phyloP scores from a whole-genome alignment of 2,113 vertebrate genomes.

The Epinephelus moara region DNA sequence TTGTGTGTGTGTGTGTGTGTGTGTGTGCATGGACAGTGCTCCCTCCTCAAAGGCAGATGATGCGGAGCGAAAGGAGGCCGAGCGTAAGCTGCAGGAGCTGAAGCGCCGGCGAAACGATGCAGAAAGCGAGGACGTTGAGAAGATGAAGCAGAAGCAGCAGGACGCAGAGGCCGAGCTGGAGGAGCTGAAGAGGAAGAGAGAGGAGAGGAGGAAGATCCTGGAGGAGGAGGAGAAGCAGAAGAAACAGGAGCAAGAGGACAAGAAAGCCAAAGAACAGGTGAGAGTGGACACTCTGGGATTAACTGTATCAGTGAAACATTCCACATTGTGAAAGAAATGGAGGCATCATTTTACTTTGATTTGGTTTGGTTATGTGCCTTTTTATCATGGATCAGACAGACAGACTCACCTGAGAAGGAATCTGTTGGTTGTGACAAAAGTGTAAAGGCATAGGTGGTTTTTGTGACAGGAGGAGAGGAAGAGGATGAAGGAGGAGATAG shows the following conservation, averaged over 20 bases:
- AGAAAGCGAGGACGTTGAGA: constrained; percentile 91
- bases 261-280: constrained; percentile 92
- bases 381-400: not conserved
- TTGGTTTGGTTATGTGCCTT: not conserved
- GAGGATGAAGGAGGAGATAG: constrained; percentile 96
- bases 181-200: constrained; percentile 93
- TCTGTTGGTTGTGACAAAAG: not conserved
- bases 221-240: constrained; percentile 94
- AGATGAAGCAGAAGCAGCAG: constrained; percentile 95
- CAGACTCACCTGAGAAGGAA: not conserved
- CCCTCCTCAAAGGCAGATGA: constrained; percentile 80
- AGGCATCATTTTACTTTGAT: not conserved
- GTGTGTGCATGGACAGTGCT: constrained; percentile 46
- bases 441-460: not conserved
- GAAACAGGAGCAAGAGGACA: constrained; percentile 91
- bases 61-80: constrained; percentile 86
- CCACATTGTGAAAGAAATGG: not conserved
- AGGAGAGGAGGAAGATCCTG: constrained; percentile 92
- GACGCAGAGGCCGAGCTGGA: constrained; percentile 91
- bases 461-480: constrained; percentile 92
- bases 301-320: not conserved
- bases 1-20: constrained; percentile 2
- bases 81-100: constrained; percentile 89
- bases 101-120: constrained; percentile 88
- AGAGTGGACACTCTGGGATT: not conserved